Evolutionary conservation across 2,888 invertebrate species (phyloP).

Genomic region (Plagodis dolabraria): DNA sequence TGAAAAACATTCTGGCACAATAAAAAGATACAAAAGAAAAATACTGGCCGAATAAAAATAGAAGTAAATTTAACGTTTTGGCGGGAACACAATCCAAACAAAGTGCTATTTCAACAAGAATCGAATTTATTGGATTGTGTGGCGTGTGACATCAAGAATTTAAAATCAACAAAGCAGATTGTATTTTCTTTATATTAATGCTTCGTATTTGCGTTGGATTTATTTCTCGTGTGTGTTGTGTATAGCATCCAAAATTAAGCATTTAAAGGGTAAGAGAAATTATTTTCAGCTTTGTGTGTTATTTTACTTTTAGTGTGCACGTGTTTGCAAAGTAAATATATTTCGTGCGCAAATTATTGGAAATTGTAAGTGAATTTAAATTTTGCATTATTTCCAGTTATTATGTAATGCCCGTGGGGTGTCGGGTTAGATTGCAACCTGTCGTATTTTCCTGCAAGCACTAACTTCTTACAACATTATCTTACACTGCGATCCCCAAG

Average conservation of each 20-base stretch:
- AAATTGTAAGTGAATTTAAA: too few species aligned
- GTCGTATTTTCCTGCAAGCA: too few species aligned
- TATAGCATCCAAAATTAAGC: conserved; percentile 66
- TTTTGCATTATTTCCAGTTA: too few species aligned
- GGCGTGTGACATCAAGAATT: not conserved
- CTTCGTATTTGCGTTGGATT: not conserved
- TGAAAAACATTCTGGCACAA: not conserved
- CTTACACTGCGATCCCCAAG: too few species aligned
- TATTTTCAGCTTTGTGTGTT: not conserved
- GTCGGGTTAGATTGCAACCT: too few species aligned
- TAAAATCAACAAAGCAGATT: not conserved
- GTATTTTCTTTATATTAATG: conserved; percentile 13
- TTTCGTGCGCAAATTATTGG: too few species aligned
- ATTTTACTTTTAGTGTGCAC: not conserved
- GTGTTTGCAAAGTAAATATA: not conserved
- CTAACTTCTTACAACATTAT: too few species aligned
- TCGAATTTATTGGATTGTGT: too few species aligned
- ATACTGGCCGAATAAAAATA: not conserved
- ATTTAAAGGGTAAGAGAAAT: conserved; percentile 63
- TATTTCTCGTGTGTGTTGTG: conserved; percentile 9
- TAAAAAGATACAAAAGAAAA: not conserved
- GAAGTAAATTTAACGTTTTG: conserved; percentile 1
- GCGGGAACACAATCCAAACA: conserved; percentile 10
- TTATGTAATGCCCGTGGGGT: too few species aligned
- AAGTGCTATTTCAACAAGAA: not conserved